Percentiles rank a stretch among this genome's conserved stretches.
These are phyloP conservation scores for Ophion costatus DNA, from an alignment of 2,888 invertebrate genomes.

Conservation along the genomic window DNA sequence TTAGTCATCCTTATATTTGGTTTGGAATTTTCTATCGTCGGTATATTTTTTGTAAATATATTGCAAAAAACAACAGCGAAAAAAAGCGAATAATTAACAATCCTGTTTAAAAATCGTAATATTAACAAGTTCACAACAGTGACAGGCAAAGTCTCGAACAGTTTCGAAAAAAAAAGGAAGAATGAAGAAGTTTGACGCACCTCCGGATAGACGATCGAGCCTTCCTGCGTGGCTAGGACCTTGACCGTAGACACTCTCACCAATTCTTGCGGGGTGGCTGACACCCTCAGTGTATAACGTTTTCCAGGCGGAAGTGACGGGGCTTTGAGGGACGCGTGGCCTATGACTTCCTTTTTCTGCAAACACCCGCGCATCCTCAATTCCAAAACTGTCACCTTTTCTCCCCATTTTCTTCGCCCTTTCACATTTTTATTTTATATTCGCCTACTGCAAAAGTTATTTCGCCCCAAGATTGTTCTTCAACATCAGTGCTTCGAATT, in stretches of 20 bases:
- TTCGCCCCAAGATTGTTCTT: too few relatives aligned
- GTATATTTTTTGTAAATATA: too few relatives aligned
- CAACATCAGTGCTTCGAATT: too few relatives aligned
- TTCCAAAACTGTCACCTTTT: neutral
- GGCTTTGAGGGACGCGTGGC: conserved; percentile 77
- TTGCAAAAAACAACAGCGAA: neutral
- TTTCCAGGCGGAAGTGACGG: conserved; percentile 79
- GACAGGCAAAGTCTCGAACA: too few relatives aligned
- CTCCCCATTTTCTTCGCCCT: neutral
- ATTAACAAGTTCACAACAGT: too few relatives aligned
- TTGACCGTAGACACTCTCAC: conserved; percentile 79
- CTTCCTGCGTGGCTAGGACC: conserved; percentile 79
- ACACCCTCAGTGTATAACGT: conserved; percentile 80
- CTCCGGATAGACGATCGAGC: conserved; percentile 75
- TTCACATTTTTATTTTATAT: neutral
- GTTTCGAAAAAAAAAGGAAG: neutral
- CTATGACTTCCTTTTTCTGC: conserved; percentile 79
- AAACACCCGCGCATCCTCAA: conserved; percentile 13
- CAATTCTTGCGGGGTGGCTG: conserved; percentile 78
- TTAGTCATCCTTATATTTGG: too few relatives aligned
- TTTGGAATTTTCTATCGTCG: too few relatives aligned
- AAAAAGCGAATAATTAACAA: too few relatives aligned
- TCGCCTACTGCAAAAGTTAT: neutral
- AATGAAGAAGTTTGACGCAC: conserved; percentile 66
- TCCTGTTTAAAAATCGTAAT: too few relatives aligned